These are phyloP conservation scores for Brenthis ino DNA, from an alignment of 2,888 invertebrate species.

Conservation along the genomic window DNA sequence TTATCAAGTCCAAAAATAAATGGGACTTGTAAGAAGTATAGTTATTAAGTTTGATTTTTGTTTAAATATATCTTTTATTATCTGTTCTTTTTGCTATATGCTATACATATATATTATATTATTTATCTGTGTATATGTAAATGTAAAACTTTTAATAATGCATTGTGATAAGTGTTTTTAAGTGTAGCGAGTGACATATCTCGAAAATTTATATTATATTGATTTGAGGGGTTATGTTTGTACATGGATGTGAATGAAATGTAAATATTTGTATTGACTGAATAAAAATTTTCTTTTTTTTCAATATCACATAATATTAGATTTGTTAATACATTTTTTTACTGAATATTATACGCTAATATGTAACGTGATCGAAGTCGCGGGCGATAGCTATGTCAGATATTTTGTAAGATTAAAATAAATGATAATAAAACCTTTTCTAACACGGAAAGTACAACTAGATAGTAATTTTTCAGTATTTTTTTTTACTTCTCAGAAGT, in stretches of 20 bases:
- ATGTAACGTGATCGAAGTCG: not conserved
- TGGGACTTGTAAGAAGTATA: constrained; percentile 12
- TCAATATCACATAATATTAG: not conserved
- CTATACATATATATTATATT: too few species aligned
- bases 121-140: constrained; percentile 34
- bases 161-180: constrained; percentile 50
- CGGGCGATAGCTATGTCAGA: constrained; percentile 9
- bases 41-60: constrained; percentile 1
- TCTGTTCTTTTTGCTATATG: constrained; percentile 2
- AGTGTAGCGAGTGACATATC: constrained; percentile 32
- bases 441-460: constrained; percentile 48
- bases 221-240: constrained; percentile 11
- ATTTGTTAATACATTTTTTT: not conserved
- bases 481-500: constrained; percentile 30
- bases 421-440: constrained; percentile 38
- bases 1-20: constrained; percentile 18
- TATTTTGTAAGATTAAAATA: constrained; percentile 33
- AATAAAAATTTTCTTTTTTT: not conserved
- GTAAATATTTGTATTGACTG: not conserved
- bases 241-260: not conserved
- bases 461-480: constrained; percentile 33
- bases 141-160: constrained; percentile 24
- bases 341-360: not conserved
- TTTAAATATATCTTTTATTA: constrained; percentile 9
- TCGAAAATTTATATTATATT: constrained; percentile 25